These are phyloP conservation scores for Gobius niger DNA, from an alignment of 2,113 vertebrate genomes.

Conservation along the genomic window DNA sequence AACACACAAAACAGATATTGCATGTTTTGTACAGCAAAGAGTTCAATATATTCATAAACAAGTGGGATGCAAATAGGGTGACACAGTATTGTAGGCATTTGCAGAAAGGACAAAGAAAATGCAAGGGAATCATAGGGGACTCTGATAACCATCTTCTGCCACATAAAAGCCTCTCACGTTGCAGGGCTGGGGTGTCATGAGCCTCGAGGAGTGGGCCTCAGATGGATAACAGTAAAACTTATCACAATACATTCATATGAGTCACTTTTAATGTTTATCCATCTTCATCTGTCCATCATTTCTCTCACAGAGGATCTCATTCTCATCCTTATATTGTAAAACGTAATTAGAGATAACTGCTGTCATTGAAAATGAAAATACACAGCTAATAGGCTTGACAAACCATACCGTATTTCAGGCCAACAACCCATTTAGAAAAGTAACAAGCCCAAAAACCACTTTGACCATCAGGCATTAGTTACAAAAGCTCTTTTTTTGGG, in stretches of 20 bases:
- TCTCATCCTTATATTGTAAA: neutral
- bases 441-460: too few relatives aligned
- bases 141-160: conserved; percentile 59
- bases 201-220: conserved; percentile 59
- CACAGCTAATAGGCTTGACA: too few relatives aligned
- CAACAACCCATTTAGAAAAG: too few relatives aligned
- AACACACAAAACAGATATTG: conserved; percentile 10
- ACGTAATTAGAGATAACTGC: too few relatives aligned
- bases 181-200: conserved; percentile 52
- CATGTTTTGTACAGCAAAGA: conserved; percentile 23
- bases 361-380: too few relatives aligned
- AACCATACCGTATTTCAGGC: too few relatives aligned
- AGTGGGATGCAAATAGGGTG: conserved; percentile 70
- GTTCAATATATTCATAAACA: conserved; percentile 50
- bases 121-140: conserved; percentile 56
- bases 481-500: too few relatives aligned
- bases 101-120: conserved; percentile 61
- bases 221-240: conserved; percentile 63
- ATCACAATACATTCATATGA: conserved; percentile 69
- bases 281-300: conserved; percentile 58
- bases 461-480: too few relatives aligned
- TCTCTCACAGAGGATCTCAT: conserved; percentile 7
- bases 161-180: conserved; percentile 67
- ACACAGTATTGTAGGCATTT: conserved; percentile 54
- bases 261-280: conserved; percentile 59